Evolutionary conservation across 2,888 invertebrate species (phyloP).

Genomic region (Caenorhabditis parvicauda): DNA sequence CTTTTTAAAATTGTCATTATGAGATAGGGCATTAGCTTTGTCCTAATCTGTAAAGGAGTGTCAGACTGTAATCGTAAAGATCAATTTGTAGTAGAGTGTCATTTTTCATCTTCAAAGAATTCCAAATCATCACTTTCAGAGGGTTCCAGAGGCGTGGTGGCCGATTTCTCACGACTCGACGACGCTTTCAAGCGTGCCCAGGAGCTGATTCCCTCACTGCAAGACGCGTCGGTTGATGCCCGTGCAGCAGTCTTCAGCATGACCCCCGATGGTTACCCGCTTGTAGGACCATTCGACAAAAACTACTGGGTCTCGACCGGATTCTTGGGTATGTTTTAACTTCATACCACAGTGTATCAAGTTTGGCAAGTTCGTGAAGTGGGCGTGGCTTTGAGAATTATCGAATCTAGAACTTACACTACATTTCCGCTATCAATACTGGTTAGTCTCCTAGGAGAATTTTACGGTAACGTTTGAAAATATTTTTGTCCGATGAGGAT

Average conservation of each 20-base stretch:
- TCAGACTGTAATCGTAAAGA: background rate
- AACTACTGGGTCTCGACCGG: slow-evolving; percentile 56
- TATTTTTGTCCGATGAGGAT: too few relatives aligned
- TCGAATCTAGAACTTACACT: too few relatives aligned
- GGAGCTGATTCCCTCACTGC: slow-evolving; percentile 36
- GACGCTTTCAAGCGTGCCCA: slow-evolving; percentile 39
- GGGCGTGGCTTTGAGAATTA: too few relatives aligned
- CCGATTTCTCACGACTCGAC: slow-evolving; percentile 44
- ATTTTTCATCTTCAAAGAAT: background rate
- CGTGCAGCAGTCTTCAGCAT: slow-evolving; percentile 50
- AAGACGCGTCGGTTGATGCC: slow-evolving; percentile 34
- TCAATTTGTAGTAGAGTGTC: background rate
- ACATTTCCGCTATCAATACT: too few relatives aligned
- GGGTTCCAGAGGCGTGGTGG: slow-evolving; percentile 34
- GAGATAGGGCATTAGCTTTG: too few relatives aligned
- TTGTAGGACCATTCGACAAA: slow-evolving; percentile 63
- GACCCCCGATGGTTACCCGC: slow-evolving; percentile 65
- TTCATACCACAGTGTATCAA: too few relatives aligned
- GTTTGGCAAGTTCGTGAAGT: too few relatives aligned
- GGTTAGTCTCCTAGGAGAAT: too few relatives aligned
- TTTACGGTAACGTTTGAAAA: too few relatives aligned
- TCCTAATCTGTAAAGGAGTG: background rate
- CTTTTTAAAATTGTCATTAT: too few relatives aligned
- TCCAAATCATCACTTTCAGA: slow-evolving; percentile 18
- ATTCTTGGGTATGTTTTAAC: too few relatives aligned